These are phyloP conservation scores for Eupristina koningsbergeri DNA, from an alignment of 1,140 invertebrate species.

Conservation along the genomic window DNA sequence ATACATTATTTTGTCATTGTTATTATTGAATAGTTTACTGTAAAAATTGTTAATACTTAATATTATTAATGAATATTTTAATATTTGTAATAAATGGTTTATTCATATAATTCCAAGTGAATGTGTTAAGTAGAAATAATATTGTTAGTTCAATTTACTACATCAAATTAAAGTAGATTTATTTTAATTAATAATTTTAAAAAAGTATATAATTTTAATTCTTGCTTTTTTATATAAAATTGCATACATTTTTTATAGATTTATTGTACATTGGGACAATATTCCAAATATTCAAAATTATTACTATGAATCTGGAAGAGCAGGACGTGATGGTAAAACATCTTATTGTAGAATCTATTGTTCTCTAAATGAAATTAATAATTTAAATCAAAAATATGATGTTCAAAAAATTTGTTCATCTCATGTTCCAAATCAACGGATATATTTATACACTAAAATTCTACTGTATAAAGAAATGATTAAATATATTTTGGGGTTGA, in stretches of 20 bases:
- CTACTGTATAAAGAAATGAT: not conserved
- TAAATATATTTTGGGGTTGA: not conserved
- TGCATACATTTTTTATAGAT: conserved; percentile 29
- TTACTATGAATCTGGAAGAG: conserved; percentile 33
- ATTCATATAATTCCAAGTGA: too few relatives aligned
- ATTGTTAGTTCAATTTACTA: too few relatives aligned
- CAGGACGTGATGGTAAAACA: conserved; percentile 20
- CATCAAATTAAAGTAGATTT: too few relatives aligned
- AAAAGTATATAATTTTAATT: too few relatives aligned
- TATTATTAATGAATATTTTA: too few relatives aligned
- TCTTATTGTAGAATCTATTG: conserved; percentile 35
- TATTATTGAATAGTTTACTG: too few relatives aligned
- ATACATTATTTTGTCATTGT: too few relatives aligned
- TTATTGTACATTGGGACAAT: conserved; percentile 29
- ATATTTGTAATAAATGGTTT: too few relatives aligned
- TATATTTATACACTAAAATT: conserved; percentile 2
- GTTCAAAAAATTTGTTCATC: not conserved
- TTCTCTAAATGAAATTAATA: not conserved
- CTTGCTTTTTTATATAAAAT: too few relatives aligned
- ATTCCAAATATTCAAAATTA: conserved; percentile 14
- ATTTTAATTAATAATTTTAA: too few relatives aligned
- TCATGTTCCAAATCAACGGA: not conserved
- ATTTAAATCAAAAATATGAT: not conserved
- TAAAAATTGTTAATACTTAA: too few relatives aligned
- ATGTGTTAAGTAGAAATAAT: too few relatives aligned